phyloP scores from a whole-genome alignment of 2,797 vertebrate species.

The Nasua narica region DNA sequence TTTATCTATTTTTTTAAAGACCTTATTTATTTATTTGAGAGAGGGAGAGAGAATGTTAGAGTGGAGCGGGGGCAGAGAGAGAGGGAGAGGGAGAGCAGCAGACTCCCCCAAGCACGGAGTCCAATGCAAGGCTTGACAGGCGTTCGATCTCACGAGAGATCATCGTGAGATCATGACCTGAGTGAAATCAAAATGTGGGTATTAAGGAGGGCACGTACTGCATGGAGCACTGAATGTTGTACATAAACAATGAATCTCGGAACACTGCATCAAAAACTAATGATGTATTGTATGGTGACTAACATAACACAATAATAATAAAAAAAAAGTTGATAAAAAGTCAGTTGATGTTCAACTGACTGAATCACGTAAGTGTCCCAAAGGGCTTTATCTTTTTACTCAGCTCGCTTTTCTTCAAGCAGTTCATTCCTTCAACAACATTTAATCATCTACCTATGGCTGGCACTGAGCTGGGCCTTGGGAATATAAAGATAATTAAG shows the following conservation, averaged over 20 bases:
- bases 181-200: neutral
- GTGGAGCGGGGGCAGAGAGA: no score
- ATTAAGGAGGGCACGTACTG: no score
- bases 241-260: no score
- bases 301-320: no score
- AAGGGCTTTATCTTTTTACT: neutral
- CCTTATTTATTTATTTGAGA: neutral
- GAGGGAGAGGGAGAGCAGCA: neutral
- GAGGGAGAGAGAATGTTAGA: neutral
- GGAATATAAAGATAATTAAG: neutral
- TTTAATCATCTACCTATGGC: neutral
- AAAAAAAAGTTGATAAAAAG: no score
- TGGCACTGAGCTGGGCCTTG: neutral
- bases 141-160: no score
- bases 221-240: no score
- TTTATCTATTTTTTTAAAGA: neutral
- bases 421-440: neutral
- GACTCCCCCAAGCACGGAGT: neutral
- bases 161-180: neutral
- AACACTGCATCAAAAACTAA: no score
- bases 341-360: neutral
- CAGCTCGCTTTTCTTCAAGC: neutral
- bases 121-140: neutral
- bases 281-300: no score
- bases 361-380: neutral